phyloP scores from a whole-genome alignment of 2,888 invertebrate species.

The Epinotia brunnichana region DNA sequence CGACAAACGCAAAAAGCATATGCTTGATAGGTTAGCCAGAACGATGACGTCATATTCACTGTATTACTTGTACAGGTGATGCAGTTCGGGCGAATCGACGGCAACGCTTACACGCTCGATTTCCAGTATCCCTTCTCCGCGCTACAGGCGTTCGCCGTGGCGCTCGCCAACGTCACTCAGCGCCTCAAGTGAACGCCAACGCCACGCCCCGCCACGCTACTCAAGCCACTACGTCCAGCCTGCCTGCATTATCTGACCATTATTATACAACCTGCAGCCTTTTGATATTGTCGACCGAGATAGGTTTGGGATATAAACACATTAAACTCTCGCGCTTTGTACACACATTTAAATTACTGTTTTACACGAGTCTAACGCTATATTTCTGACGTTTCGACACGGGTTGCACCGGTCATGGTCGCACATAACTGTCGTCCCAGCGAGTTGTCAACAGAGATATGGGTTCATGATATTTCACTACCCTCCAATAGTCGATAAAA shows the following conservation, averaged over 20 bases:
- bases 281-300: neutral
- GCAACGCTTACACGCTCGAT: slow-evolving; percentile 99
- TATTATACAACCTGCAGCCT: no score
- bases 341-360: no score
- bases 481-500: no score
- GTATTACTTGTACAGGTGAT: slow-evolving; percentile 89
- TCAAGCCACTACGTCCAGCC: neutral
- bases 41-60: neutral
- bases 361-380: no score
- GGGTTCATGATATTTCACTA: no score
- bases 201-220: slow-evolving; percentile 46
- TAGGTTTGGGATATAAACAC: neutral
- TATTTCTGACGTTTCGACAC: no score
- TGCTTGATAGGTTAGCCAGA: slow-evolving; percentile 85
- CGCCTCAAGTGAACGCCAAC: slow-evolving; percentile 89
- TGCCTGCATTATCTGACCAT: no score
- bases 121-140: slow-evolving; percentile 99
- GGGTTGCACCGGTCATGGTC: no score
- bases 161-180: slow-evolving; percentile 97
- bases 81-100: slow-evolving; percentile 99
- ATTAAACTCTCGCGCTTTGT: no score
- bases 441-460: no score
- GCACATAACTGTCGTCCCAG: no score
- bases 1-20: no score
- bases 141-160: slow-evolving; percentile 99